Conservation (phyloP, 2,797 vertebrate species). For the Bucorvus abyssinicus region DNA sequence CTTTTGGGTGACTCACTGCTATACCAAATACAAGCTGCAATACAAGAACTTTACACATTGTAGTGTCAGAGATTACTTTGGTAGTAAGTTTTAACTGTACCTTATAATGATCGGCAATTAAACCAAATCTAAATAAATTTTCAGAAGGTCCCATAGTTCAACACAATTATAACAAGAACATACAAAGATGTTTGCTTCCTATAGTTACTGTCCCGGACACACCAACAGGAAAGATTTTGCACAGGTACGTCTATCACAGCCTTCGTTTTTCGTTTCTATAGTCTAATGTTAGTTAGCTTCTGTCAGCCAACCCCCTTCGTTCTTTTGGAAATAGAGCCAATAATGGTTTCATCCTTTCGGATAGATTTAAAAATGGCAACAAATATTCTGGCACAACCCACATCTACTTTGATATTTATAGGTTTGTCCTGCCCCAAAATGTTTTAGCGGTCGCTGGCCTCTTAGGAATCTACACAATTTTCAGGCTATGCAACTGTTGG, state of each 20-base stretch:
- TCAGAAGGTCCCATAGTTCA: neutral
- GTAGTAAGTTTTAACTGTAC: neutral
- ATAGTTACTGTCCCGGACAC: no score
- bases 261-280: neutral
- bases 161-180: no score
- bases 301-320: no score
- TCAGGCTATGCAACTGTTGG: neutral
- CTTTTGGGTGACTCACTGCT: conserved; percentile 14
- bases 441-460: neutral
- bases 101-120: neutral
- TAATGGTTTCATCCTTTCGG: neutral
- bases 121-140: neutral
- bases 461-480: neutral
- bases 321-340: neutral
- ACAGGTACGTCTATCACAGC: no score
- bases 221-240: no score
- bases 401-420: neutral
- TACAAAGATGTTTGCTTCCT: no score
- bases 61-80: neutral
- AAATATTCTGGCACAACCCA: neutral
- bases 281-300: neutral
- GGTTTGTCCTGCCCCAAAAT: neutral
- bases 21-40: neutral
- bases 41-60: neutral
- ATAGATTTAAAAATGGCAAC: neutral